Percentiles rank a stretch among this genome's conserved stretches.
Conservation (phyloP, 2,888 invertebrate genomes). For the Drosophila affinis region DNA sequence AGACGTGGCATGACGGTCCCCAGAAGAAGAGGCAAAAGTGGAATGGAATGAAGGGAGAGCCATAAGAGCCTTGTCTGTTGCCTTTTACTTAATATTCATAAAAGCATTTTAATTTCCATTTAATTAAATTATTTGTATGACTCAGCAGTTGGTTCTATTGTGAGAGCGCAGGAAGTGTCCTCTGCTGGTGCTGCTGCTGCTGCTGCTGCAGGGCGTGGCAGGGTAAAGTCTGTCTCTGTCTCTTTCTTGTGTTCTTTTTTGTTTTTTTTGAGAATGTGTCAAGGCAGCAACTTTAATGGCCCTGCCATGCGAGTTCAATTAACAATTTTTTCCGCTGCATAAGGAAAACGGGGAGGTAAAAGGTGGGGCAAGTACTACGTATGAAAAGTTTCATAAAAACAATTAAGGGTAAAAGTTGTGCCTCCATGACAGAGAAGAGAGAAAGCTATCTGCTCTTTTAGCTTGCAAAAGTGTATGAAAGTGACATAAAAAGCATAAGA, state of each 20-base stretch:
- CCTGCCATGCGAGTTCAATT: slow-evolving; percentile 7
- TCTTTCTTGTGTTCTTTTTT: background rate
- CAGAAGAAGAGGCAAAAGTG: background rate
- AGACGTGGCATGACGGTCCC: background rate
- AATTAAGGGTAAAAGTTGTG: background rate
- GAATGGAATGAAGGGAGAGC: slow-evolving; percentile 27
- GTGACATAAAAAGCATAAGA: no score
- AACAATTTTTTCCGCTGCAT: background rate
- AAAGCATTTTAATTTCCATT: slow-evolving; percentile 80
- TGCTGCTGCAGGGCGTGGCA: background rate
- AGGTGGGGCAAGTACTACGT: background rate
- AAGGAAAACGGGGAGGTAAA: background rate
- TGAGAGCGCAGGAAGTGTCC: background rate
- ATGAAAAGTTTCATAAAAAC: background rate
- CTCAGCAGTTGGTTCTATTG: slow-evolving; percentile 17
- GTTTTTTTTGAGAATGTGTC: background rate
- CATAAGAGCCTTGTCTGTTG: slow-evolving; percentile 34
- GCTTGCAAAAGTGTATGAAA: no score
- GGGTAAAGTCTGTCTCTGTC: background rate
- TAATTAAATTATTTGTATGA: slow-evolving; percentile 73
- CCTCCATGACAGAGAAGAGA: background rate
- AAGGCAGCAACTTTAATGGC: slow-evolving; percentile 6
- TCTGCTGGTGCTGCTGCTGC: background rate
- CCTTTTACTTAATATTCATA: slow-evolving; percentile 66
- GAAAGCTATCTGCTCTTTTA: no score